Conservation (phyloP, 2,113 vertebrate species). For the Boulengeromyrus knoepffleri region DNA sequence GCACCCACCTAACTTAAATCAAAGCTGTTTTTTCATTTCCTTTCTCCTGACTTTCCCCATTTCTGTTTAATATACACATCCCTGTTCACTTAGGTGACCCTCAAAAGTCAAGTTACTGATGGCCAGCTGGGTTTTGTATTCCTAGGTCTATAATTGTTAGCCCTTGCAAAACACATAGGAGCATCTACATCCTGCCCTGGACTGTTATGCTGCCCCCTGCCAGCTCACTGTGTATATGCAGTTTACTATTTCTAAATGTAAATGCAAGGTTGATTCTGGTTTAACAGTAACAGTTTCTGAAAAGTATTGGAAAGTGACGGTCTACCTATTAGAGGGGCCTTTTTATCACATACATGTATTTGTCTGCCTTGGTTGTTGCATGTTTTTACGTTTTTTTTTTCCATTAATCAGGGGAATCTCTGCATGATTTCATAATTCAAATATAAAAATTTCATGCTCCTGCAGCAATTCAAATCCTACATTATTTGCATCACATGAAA, state of each 20-base stretch:
- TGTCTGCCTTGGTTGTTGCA: neutral
- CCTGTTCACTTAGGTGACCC: neutral
- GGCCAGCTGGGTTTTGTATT: neutral
- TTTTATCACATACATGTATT: neutral
- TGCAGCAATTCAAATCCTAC: neutral
- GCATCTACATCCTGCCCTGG: neutral
- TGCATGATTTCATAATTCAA: neutral
- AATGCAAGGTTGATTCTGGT: neutral
- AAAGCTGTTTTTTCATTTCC: neutral
- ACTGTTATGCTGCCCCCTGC: neutral
- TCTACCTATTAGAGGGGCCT: neutral
- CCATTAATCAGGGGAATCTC: neutral
- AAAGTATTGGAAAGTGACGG: neutral
- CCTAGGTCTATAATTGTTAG: neutral
- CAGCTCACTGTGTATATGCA: neutral
- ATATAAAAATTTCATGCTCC: neutral
- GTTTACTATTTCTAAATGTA: neutral
- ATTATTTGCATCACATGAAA: neutral
- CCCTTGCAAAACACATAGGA: neutral
- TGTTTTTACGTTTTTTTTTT: neutral
- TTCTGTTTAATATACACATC: neutral
- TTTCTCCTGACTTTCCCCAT: neutral
- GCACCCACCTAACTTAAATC: neutral
- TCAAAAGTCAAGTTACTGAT: neutral
- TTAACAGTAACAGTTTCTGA: neutral